Evolutionary conservation across 2,113 vertebrate species (phyloP).

Genomic region (Heptranchias perlo): DNA sequence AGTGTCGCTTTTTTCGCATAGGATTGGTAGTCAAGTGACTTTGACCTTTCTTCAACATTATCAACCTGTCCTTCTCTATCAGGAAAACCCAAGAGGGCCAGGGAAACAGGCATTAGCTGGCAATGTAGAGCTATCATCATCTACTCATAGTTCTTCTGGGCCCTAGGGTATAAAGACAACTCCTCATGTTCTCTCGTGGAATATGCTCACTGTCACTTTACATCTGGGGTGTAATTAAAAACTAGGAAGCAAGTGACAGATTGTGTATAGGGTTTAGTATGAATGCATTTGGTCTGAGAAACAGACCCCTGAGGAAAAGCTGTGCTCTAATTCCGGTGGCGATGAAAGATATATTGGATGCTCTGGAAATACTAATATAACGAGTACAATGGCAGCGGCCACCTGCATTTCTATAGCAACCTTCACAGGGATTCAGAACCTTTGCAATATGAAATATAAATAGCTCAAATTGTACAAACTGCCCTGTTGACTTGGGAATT

Average conservation of each 20-base stretch:
- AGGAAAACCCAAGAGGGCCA: not conserved
- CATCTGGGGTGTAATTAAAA: not conserved
- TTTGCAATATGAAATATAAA: no score
- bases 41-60: not conserved
- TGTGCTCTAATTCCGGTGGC: no score
- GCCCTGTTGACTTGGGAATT: no score
- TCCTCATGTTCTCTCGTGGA: not conserved
- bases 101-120: not conserved
- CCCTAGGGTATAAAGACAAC: not conserved
- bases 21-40: no score
- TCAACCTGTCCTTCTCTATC: not conserved
- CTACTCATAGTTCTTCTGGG: not conserved
- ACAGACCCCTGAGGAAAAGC: no score
- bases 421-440: no score
- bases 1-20: not conserved
- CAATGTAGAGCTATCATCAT: not conserved
- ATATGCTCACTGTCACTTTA: not conserved
- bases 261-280: not conserved
- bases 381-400: no score
- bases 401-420: no score
- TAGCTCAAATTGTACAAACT: no score
- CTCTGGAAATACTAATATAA: no score
- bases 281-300: no score
- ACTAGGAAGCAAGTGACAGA: not conserved
- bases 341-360: no score